A percentile compares a stretch with the other conserved stretches of the same genome.
Evolutionary conservation across 2,797 vertebrate genomes (phyloP).

Genomic region (Lagorchestes hirsutus): DNA sequence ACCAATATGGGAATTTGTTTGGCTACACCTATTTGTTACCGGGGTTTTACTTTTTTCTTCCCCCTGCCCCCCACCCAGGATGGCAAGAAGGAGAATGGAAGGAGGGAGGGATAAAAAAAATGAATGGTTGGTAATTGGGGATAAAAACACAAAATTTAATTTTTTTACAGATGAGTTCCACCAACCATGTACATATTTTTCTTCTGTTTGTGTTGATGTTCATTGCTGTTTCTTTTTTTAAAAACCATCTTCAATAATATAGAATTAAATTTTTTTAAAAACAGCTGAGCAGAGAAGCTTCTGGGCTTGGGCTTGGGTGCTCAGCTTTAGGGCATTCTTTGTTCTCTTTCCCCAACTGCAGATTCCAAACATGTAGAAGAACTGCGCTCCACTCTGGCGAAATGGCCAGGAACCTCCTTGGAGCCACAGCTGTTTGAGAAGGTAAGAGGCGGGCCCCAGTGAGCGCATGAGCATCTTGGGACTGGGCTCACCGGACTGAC

Average conservation of each 20-base stretch:
- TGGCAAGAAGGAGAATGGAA: neutral
- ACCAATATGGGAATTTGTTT: neutral
- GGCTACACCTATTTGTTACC: neutral
- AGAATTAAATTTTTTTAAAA: neutral
- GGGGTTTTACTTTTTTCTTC: neutral
- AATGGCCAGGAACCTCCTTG: conserved; percentile 80
- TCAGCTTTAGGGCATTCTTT: neutral
- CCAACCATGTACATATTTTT: neutral
- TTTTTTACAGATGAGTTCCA: neutral
- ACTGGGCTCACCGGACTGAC: neutral
- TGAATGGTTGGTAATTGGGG: neutral
- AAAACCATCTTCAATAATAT: neutral
- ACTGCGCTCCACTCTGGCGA: conserved; percentile 11
- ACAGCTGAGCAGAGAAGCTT: neutral
- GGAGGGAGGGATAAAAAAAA: neutral
- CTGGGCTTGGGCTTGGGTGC: neutral
- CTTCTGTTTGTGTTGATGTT: neutral
- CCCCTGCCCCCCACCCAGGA: neutral
- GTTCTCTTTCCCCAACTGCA: conserved; percentile 1
- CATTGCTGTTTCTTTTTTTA: neutral
- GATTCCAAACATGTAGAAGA: conserved; percentile 47
- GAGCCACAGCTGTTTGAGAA: conserved; percentile 92
- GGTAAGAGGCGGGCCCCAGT: conserved; percentile 82
- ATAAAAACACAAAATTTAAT: neutral
- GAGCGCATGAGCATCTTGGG: neutral